Base-by-base conservation (phyloP, 2,888 invertebrate species). In the Nowickia ferox region DNA sequence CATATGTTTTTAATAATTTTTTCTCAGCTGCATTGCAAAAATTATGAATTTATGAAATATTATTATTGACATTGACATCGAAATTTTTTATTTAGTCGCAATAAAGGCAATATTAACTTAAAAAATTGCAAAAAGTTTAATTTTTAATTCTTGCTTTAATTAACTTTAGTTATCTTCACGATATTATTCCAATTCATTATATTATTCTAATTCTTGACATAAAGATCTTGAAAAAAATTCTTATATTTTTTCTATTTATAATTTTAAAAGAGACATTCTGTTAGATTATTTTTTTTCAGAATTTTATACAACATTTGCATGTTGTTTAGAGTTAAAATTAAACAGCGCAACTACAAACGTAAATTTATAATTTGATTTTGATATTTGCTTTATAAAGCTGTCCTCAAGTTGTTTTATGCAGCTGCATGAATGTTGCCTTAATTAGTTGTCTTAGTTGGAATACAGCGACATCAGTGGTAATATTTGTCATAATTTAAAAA, bases 391-490 rank as follows among this genome's bases (percentile, higher is more conserved):
- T 30, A 46, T 46, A 79, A 72, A 55, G 22, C 38, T 17, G 79
- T 72, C 71, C 71, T 46, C 53, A 48, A 79, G 71, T 63, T 79
- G 40, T 55, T 72, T 69, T 19, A 71, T 79, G 63, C 63, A 65
- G 38, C 53, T 65, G 71, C 63, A 68, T 75, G 44, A 15, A 59
- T 81, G 75, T 19, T 61, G 74, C 68, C 68, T 75, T 81, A 81
- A 81, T 81, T 81, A 75, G 75, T 81, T 68, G 44, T 74, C 80
- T 68, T 80, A 59, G 65, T 61, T 69, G 53, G 61, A 51, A 75
- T 53, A 48, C 44, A 59, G 59, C 66, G 30, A 19, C 74, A 68
- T 57, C 42, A 51, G 59, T 59, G 59, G 59, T 68, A 66, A 61
- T 75, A 68, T 81, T 68, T 75, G 81, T 44, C 68, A 61, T 75